Evolutionary conservation across 1,140 invertebrate genomes (phyloP), one percentile per base, ranked within the genome.

Genomic region (Coenobita brevimanus): DNA sequence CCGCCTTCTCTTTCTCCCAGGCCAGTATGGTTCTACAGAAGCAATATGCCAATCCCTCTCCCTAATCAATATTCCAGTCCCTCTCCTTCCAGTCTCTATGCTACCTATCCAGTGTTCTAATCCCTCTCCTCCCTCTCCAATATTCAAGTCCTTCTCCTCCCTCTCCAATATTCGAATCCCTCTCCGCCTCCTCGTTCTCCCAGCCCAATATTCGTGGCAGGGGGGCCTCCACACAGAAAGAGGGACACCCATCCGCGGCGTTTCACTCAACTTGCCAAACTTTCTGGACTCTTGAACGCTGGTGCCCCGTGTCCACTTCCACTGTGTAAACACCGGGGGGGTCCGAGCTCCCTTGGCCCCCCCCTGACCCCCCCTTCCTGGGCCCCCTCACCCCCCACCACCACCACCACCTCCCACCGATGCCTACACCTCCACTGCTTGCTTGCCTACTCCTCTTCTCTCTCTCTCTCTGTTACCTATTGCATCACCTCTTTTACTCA

Each of bases 261-360:
- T 83, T 83, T 83, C 67, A 83, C 81, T 83, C 81, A 83, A 83
- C 81, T 83, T 73, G 81, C 81, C 81, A 83, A 83, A 83, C 81
- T 83, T 83, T 71, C 81, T 73, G 64, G 41, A 71, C 81, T 83
- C 81, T 83, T 83, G 69, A 83, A 21, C 81, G 38, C 50, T 83
- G 81, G 81, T 83, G 67, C 67, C 81, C 81, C 81, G 46, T 83
- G 81, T 83, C 81, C 81, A 83, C 81, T 83, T 83, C 46, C 81
- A 83, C 81, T 83, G 69, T 83, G 81, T 83, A 71, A 83, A 83
- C 81, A 83, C 67, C 33, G 13, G 33, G n/a, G 13, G 64, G 80
- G 27, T 43, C 17, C 3, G 78, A 50, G 54, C 54, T 15, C 27
- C 67, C 67, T 30, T 30, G 15, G 27, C 27, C 67, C 27, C 67